A percentile compares a stretch with the other conserved stretches of the same genome.
phyloP scores from a whole-genome alignment of 2,888 invertebrate species.

The Tetranychus truncatus region DNA sequence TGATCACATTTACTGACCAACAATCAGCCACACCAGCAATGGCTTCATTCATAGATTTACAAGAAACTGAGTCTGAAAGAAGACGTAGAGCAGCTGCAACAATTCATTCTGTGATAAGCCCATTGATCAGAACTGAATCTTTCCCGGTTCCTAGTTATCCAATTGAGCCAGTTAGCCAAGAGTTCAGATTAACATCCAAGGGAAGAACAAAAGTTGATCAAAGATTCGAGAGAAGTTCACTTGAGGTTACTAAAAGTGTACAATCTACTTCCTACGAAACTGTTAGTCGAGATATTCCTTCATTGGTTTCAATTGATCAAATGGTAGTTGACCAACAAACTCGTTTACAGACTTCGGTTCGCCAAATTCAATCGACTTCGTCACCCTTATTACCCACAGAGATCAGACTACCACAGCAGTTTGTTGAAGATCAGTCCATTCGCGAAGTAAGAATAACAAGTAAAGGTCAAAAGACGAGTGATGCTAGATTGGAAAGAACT shows the following conservation, averaged over 20 bases:
- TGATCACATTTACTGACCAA: not conserved
- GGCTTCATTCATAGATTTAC: not conserved
- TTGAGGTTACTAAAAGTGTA: not conserved
- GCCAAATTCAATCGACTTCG: not conserved
- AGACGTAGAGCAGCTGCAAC: not conserved
- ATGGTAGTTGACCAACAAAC: not conserved
- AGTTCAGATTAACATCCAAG: not conserved
- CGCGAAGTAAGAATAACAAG: not conserved
- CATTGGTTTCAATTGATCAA: not conserved
- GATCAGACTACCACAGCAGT: not conserved
- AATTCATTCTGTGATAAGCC: not conserved
- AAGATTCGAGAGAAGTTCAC: not conserved
- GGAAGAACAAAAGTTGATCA: not conserved
- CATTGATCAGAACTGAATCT: not conserved
- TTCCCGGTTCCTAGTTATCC: not conserved
- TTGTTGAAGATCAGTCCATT: not conserved
- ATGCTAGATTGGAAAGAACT: not conserved
- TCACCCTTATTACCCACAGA: not conserved
- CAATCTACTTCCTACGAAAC: not conserved
- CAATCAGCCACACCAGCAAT: not conserved
- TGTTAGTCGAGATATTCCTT: not conserved
- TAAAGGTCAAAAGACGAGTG: not conserved
- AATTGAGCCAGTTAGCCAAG: not conserved
- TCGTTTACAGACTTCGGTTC: not conserved
- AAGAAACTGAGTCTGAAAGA: not conserved